phyloP scores from a whole-genome alignment of 2,113 vertebrate genomes.

The Morone chrysops region DNA sequence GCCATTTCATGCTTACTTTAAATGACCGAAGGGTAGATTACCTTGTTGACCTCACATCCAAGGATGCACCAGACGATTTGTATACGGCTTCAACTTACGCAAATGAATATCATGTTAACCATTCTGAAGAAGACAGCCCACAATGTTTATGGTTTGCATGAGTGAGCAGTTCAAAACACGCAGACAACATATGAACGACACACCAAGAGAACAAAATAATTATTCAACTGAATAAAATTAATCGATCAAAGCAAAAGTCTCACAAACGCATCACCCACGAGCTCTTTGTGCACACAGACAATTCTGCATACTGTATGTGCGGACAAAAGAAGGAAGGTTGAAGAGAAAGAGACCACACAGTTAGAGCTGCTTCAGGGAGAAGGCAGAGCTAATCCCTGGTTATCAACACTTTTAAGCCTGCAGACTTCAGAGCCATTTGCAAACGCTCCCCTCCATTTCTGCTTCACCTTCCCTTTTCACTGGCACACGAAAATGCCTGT shows the following conservation, averaged over 20 bases:
- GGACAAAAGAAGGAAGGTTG: conserved; percentile 40
- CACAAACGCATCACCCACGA: not conserved
- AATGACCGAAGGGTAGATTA: conserved; percentile 30
- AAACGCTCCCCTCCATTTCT: conserved; percentile 39
- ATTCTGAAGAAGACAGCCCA: not conserved
- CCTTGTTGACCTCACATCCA: conserved; percentile 14
- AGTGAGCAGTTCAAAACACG: not conserved
- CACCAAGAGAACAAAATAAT: not conserved
- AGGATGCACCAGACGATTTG: not conserved
- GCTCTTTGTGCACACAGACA: conserved; percentile 19
- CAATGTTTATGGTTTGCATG: not conserved
- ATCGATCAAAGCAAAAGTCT: not conserved
- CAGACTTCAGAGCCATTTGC: conserved; percentile 74
- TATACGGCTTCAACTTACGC: not conserved
- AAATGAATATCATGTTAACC: not conserved
- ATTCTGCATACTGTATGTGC: conserved; percentile 1
- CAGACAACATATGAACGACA: not conserved
- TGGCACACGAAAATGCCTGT: conserved; percentile 45
- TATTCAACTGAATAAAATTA: not conserved
- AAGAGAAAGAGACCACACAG: conserved; percentile 67
- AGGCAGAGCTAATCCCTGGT: conserved; percentile 72
- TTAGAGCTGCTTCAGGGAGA: conserved; percentile 61
- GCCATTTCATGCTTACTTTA: conserved; percentile 17
- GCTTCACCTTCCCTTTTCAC: conserved; percentile 53
- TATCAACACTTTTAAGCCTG: conserved; percentile 76